Evolutionary conservation across 2,888 invertebrate species (phyloP).

Genomic region (Ecdyonurus torrentis): DNA sequence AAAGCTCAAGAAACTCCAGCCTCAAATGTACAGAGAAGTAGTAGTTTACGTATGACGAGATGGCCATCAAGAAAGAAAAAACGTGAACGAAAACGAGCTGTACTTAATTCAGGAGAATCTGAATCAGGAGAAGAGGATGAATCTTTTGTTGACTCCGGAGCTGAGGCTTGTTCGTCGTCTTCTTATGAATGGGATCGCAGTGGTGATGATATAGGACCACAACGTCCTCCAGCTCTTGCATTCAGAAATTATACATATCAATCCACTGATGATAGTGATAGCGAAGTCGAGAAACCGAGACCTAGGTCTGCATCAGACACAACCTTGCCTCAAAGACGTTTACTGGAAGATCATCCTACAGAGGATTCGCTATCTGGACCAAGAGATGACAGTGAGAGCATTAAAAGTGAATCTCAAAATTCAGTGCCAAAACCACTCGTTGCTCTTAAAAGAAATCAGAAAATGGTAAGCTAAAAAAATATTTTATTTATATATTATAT

Average conservation of each 20-base stretch:
- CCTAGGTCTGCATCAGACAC: neutral
- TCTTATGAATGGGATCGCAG: neutral
- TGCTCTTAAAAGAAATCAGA: constrained; percentile 1
- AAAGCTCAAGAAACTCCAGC: neutral
- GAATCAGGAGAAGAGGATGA: neutral
- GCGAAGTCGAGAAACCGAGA: neutral
- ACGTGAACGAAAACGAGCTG: neutral
- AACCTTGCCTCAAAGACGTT: neutral
- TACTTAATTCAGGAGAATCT: neutral
- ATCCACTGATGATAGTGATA: neutral
- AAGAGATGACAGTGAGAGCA: neutral
- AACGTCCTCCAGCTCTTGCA: neutral
- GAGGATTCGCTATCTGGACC: neutral
- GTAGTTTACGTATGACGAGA: neutral
- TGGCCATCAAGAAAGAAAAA: neutral
- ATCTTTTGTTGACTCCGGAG: neutral
- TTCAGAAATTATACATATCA: neutral
- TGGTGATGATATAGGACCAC: neutral
- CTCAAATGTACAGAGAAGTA: neutral
- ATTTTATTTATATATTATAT: neutral
- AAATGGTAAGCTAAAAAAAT: neutral
- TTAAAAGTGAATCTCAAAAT: neutral
- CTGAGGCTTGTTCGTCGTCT: neutral
- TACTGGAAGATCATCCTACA: neutral
- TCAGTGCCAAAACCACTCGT: neutral